These are phyloP conservation scores for Halcyon smyrnensis DNA, from an alignment of 2,797 vertebrate species.

Conservation along the genomic window DNA sequence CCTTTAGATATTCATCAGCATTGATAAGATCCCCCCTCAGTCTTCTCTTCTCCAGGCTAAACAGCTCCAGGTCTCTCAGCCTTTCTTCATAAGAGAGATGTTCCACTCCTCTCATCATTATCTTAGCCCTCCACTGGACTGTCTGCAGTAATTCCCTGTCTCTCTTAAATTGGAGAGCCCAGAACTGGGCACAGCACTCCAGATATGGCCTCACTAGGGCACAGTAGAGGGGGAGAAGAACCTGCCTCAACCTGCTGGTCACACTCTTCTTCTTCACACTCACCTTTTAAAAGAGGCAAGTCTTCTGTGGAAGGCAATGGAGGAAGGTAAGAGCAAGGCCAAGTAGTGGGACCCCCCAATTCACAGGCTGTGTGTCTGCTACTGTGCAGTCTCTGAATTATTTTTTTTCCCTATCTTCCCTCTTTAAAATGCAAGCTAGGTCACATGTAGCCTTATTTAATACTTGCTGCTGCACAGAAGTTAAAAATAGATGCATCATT, in stretches of 20 bases:
- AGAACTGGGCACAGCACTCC: not conserved
- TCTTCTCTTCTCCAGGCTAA: not conserved
- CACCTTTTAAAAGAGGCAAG: not conserved
- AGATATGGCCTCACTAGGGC: not conserved
- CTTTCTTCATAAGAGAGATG: not conserved
- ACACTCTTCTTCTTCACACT: not conserved
- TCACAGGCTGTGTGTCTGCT: not conserved
- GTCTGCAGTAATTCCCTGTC: not conserved
- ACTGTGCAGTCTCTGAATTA: not conserved
- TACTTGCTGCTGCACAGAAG: constrained; percentile 12
- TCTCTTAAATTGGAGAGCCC: not conserved
- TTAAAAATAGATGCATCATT: not conserved
- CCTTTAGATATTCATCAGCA: not conserved
- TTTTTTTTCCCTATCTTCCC: not conserved
- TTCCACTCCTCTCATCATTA: not conserved
- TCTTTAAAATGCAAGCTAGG: constrained; percentile 1
- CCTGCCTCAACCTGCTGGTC: not conserved
- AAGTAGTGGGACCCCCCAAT: not conserved
- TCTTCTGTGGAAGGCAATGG: not conserved
- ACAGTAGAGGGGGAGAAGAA: not conserved
- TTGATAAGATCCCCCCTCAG: not conserved
- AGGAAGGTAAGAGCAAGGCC: not conserved
- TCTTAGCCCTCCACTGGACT: not conserved
- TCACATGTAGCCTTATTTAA: not conserved
- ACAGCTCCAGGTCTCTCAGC: not conserved